Base-by-base conservation (phyloP, 53 echinoderm and acorn worm genomes). In the Paracentrotus lividus region DNA sequence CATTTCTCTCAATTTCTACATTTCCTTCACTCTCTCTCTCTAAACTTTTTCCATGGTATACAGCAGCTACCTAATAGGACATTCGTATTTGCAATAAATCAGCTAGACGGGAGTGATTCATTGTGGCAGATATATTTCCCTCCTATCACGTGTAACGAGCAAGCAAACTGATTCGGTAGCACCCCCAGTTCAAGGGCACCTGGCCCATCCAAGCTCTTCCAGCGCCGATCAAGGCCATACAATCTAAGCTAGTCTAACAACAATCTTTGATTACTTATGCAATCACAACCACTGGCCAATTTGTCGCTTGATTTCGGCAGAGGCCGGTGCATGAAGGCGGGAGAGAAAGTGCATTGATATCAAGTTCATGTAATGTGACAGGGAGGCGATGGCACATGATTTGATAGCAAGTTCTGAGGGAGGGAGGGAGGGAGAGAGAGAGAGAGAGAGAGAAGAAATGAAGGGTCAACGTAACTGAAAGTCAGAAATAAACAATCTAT, bases 201-300 rank as follows among this genome's bases (percentile, higher is more conserved):
- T 78, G 78, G 44, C 78, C 78, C 44, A 44, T 78, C 45, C 47
- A 75, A 75, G 36, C 40, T 75, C 43, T 47, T 78, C 78, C 78
- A 78, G 78, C 78, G 45, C 47, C 47, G 78, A 47, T 78, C 78
- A 78, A 78, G 78, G 78, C 26, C 78, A 26, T 9, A 26, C n/a
- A 44, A 78, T 78, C 78, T 24, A 78, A 78, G 78, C 86, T 86
- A 44, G 86, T 86, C 86, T 86, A 52, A 56, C 86, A 86, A 36
- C 56, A 56, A 86, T 86, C 86, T 86, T 34, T 86, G 86, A 86
- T 86, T 86, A 86, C 86, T 86, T 86, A 86, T 55, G 86, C 86
- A 86, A 52, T 86, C 86, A 86, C 54, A 54, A 54, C 34, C 86
- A 26, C 47, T 13, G 86, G 86, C 86, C 86, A 86, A 86, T 86